Evolutionary conservation across 2,113 vertebrate genomes (phyloP).

Genomic region (Eidolon helvum): DNA sequence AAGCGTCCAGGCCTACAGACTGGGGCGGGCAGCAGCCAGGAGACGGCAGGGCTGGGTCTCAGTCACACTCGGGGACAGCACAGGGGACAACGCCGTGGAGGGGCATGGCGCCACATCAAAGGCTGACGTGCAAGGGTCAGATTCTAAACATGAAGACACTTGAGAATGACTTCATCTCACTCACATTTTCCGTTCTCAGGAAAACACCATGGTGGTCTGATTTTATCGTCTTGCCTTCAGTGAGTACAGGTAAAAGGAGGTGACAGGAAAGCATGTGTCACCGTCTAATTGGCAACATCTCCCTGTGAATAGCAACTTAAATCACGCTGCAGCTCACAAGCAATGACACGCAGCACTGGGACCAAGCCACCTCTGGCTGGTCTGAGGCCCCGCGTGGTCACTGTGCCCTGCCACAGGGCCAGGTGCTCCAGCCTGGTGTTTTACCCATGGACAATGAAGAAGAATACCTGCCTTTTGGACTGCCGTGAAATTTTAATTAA

Average conservation of each 20-base stretch:
- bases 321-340: background rate
- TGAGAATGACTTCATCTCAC: background rate
- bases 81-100: fast-evolving
- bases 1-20: too few species aligned
- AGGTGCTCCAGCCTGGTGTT: background rate
- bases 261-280: background rate
- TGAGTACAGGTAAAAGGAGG: background rate
- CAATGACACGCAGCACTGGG: fast-evolving
- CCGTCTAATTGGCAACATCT: background rate
- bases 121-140: background rate
- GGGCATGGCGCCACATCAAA: fast-evolving
- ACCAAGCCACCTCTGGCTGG: background rate
- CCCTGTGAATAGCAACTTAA: background rate
- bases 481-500: background rate
- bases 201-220: background rate
- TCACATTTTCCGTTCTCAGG: background rate
- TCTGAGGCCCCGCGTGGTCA: background rate
- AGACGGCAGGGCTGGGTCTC: background rate
- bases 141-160: background rate
- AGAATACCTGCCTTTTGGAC: background rate
- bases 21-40: background rate
- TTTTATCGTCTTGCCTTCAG: background rate
- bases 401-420: background rate
- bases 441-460: too few species aligned
- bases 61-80: background rate